Evolutionary conservation across 1,140 invertebrate genomes (phyloP).

Genomic region (Bactericera cockerelli): DNA sequence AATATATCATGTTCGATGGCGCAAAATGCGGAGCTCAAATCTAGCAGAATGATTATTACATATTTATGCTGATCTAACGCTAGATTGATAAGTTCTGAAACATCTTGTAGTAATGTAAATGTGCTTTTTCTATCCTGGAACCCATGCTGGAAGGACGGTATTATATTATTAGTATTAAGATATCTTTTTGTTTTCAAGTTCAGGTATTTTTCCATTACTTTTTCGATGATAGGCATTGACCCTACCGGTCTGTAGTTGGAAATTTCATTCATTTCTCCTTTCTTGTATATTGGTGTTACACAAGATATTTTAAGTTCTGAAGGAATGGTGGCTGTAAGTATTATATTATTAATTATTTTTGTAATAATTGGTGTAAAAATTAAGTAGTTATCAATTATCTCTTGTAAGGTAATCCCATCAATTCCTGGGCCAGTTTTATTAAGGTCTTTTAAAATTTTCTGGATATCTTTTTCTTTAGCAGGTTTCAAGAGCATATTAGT

Average conservation of each 20-base stretch:
- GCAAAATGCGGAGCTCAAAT: neutral
- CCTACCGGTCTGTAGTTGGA: neutral
- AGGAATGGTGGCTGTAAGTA: neutral
- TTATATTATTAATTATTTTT: neutral
- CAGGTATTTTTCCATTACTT: neutral
- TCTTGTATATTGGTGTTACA: neutral
- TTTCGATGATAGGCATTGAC: neutral
- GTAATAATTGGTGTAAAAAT: neutral
- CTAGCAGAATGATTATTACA: neutral
- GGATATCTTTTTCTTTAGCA: neutral
- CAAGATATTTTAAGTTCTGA: neutral
- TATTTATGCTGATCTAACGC: slow-evolving; percentile 1
- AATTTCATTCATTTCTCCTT: neutral
- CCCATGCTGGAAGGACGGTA: neutral
- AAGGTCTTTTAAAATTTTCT: neutral
- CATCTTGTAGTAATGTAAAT: neutral
- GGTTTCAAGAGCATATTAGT: neutral
- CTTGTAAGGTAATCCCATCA: neutral
- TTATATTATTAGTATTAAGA: neutral
- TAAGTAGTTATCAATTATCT: neutral
- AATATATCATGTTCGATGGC: neutral
- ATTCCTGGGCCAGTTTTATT: neutral
- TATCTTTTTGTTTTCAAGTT: neutral
- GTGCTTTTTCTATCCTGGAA: neutral
- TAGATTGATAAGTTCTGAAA: neutral